A percentile compares a stretch with the other conserved stretches of the same genome.
Evolutionary conservation across 2,113 vertebrate species (phyloP).

Genomic region (Typhlomys cinereus): DNA sequence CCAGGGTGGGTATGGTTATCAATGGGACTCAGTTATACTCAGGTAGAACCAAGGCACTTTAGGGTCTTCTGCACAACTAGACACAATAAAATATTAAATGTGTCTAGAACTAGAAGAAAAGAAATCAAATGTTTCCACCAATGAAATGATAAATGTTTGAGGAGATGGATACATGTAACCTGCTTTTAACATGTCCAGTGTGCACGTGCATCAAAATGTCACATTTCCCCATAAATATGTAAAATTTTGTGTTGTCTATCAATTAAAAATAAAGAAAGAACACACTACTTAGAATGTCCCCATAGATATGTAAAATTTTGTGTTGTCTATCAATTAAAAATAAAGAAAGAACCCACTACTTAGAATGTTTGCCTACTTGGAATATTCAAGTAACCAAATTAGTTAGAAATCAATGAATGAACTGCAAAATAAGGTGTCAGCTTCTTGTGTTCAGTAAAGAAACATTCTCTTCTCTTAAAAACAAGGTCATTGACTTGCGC

Average conservation of each 20-base stretch:
- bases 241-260: too few species aligned
- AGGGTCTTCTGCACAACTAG: neutral
- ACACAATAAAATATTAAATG: neutral
- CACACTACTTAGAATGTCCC: neutral
- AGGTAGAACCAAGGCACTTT: neutral
- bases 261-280: too few species aligned
- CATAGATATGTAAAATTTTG: too few species aligned
- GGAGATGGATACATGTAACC: neutral
- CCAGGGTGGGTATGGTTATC: neutral
- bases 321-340: neutral
- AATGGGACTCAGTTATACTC: neutral
- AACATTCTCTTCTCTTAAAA: neutral
- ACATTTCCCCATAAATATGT: neutral
- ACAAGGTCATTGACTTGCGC: neutral
- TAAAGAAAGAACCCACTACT: neutral
- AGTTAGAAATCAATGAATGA: neutral
- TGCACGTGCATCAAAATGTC: neutral
- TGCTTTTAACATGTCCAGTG: neutral
- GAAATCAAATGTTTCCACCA: neutral
- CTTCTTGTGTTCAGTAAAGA: neutral
- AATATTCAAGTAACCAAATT: constrained; percentile 9
- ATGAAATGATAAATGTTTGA: neutral
- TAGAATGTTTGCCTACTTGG: neutral
- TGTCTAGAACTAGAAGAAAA: neutral
- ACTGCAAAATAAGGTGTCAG: constrained; percentile 13